Evolutionary conservation across 2,113 vertebrate genomes (phyloP).

Genomic region (Cyrtonyx montezumae): DNA sequence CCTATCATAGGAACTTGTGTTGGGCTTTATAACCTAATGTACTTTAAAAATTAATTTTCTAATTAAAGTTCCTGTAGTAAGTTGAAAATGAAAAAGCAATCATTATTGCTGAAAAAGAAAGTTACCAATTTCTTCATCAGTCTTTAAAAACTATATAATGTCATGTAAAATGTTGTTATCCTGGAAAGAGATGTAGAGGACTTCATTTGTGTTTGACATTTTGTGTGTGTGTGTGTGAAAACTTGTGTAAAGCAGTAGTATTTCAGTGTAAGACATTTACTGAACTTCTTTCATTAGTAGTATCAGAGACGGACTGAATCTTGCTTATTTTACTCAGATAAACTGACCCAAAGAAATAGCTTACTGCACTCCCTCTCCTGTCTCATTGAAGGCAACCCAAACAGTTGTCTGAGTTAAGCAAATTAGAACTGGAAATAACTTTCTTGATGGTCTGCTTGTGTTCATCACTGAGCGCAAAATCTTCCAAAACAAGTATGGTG

Average conservation of each 20-base stretch:
- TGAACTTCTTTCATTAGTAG: background rate
- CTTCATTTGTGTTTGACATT: background rate
- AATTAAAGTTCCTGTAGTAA: background rate
- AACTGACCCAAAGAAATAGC: background rate
- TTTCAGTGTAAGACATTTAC: background rate
- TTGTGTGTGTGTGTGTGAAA: no score
- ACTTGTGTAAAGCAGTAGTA: background rate
- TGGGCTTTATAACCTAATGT: background rate
- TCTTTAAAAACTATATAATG: background rate
- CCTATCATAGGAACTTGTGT: background rate
- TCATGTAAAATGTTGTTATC: background rate
- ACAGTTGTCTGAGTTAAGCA: background rate
- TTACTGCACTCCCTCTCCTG: accelerated
- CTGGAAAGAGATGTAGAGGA: background rate
- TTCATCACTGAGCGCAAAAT: background rate
- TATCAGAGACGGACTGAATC: background rate
- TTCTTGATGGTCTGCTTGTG: background rate
- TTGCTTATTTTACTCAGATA: background rate
- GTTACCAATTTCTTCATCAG: background rate
- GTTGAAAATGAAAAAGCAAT: background rate
- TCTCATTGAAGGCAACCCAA: background rate
- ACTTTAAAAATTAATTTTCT: background rate
- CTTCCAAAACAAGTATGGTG: background rate
- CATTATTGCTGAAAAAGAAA: background rate
- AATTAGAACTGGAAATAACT: background rate